Percentiles rank a stretch among this genome's conserved stretches.
Evolutionary conservation across 2,113 vertebrate genomes (phyloP).

Genomic region (Pygoscelis antarcticus): DNA sequence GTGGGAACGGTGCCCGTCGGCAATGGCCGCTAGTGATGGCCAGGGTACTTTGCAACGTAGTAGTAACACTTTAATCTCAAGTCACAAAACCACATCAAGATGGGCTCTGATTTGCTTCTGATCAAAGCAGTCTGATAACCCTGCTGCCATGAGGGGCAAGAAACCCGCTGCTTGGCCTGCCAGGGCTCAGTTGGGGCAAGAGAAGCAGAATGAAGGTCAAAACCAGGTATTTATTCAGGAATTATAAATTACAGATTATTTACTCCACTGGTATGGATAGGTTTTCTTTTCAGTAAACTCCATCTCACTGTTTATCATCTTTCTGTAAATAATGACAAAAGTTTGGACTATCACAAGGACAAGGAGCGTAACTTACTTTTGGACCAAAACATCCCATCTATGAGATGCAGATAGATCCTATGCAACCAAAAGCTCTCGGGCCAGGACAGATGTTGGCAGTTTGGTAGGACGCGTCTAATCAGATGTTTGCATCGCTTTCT

Average conservation of each 20-base stretch:
- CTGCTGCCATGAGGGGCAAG: not conserved
- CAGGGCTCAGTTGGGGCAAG: not conserved
- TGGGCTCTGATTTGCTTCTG: not conserved
- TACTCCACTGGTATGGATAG: accelerated
- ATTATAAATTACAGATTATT: not conserved
- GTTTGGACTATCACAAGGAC: accelerated
- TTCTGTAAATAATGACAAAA: not conserved
- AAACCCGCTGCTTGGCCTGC: not conserved
- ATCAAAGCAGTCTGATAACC: not conserved
- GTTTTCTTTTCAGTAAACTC: not conserved
- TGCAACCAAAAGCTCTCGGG: not conserved
- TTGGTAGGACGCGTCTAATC: accelerated
- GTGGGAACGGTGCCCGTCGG: not conserved
- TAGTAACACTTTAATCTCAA: not conserved
- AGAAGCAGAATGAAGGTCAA: not conserved
- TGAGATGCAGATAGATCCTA: not conserved
- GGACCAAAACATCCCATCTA: not conserved
- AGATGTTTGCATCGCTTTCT: accelerated
- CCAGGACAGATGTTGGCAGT: not conserved
- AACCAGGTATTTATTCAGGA: not conserved
- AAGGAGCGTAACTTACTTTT: accelerated
- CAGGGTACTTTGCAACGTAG: not conserved
- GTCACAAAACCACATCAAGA: too few relatives aligned
- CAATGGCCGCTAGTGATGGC: accelerated
- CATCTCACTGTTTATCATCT: not conserved